Evolutionary conservation across 2,888 invertebrate species (phyloP), one percentile per base, ranked within the genome.

Genomic region (Euzophera pinguis): DNA sequence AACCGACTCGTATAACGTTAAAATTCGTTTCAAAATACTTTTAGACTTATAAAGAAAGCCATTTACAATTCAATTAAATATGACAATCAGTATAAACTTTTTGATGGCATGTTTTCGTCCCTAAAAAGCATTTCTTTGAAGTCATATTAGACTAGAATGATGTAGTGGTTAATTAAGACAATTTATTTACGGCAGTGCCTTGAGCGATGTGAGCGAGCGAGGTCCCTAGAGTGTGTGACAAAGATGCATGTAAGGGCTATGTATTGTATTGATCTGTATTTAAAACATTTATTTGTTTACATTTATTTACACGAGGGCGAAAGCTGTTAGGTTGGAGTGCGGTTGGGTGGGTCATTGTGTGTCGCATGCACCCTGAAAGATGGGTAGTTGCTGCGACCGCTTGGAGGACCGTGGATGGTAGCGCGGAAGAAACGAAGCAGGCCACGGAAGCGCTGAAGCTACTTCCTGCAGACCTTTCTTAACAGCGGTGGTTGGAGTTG

Each of bases 111-210:
- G 48, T 38, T 49, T 49, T 39, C 27, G 27, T 32, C 39, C 37
- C 47, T 53, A n/a, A 54, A 58, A 53, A 61, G 59, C 59, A 66
- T 60, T 58, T 58, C 64, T 75, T 76, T 68, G 67, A 73, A 64
- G 75, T 71, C 63, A 57, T 59, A 60, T 63, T 42, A 17, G 16
- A 67, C 69, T 67, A 58, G 66, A 69, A 69, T 71, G 77, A 78
- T 69, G 58, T 69, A 77, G 64, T 59, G 50, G 53, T 63, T 76
- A 80, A 81, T 80, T 81, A 78, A 70, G 61, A 53, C 64, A 62
- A 75, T 78, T 80, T 75, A 80, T 72, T 64, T 60, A 51, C 47
- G 60, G 71, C 67, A 64, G 59, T 63, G 69, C 69, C 68, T 52
- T 50, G 53, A 63, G 69, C 64, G 59, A 57, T 57, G 54, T 22